Evolutionary conservation across 2,888 invertebrate species (phyloP), one percentile per base, ranked within the genome.

Genomic region (Gymnocheta viridis): DNA sequence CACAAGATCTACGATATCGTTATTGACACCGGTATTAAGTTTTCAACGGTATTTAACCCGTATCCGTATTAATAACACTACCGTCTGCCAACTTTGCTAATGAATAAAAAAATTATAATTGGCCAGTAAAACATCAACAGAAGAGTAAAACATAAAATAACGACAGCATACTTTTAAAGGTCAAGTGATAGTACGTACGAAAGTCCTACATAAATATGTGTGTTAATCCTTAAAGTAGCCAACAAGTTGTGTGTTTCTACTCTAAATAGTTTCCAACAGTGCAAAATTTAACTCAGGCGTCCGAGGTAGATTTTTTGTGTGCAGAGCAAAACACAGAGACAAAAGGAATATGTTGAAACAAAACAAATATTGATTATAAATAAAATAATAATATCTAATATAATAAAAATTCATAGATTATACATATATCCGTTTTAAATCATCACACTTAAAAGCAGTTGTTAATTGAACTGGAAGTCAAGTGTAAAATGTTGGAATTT

Each of bases 161-260:
- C 24, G 27, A 41, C 10, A 56, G 86, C 88, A 88, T 87, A 89
- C 86, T 88, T 86, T 88, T 82, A 84, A 88, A 88, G 89, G 87
- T 86, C 85, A 87, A 77, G 24, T 72, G 54, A 41, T 49, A 22
- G 22, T 14, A 64, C 51, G 66, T 4, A 44, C 35, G 29, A n/a
- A n/a, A n/a, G n/a, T n/a, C n/a, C n/a, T 32, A 72, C 44, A 62
- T 4, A 54, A 24, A 2, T 22, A 76, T 62, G 56, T 78, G 64
- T 62, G 60, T 62, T 64, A 76, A 83, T 88, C 87, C 82, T 64
- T 77, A 88, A 88, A 86, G 80, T 86, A 86, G 81, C 85, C 86
- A 82, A 79, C 54, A 74, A 56, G 64, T 64, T 51, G 41, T 54
- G 17, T 19, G 66, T 24, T 64, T 49, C 0, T 19, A 35, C 27